Percentiles rank a stretch among this genome's conserved stretches.
phyloP scores from a whole-genome alignment of 2,113 vertebrate genomes.

The Verasper variegatus region DNA sequence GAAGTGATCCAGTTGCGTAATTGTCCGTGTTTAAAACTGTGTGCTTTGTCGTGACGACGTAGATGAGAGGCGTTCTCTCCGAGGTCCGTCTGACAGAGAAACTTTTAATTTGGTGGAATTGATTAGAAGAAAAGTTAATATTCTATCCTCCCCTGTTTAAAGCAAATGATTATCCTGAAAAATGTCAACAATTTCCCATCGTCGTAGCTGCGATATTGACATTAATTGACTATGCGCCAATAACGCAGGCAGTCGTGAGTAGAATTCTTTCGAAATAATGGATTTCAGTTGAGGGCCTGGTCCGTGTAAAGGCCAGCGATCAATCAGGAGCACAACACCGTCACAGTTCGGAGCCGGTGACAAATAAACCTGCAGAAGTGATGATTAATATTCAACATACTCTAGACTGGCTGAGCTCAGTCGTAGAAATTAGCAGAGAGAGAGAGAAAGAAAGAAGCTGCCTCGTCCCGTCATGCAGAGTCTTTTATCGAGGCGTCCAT shows the following conservation, averaged over 20 bases:
- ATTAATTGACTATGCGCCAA: constrained; percentile 14
- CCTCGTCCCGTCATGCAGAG: neutral
- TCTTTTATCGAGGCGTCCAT: constrained; percentile 16
- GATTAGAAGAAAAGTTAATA: neutral
- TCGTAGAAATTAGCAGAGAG: constrained; percentile 22
- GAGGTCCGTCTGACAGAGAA: constrained; percentile 18
- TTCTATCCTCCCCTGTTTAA: neutral
- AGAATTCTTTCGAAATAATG: neutral
- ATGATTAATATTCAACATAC: neutral
- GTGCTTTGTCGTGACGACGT: neutral
- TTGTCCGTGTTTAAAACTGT: constrained; percentile 15
- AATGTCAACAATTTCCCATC: neutral
- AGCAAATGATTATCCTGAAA: constrained; percentile 22
- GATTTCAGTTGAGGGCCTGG: constrained; percentile 1
- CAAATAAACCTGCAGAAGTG: constrained; percentile 20
- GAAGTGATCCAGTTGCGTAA: constrained; percentile 25
- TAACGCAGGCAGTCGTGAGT: constrained; percentile 2
- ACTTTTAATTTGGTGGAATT: neutral
- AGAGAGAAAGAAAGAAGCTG: constrained; percentile 4
- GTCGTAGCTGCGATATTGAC: neutral
- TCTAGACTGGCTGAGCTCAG: constrained; percentile 6
- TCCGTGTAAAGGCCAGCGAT: constrained; percentile 9
- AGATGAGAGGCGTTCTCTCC: neutral
- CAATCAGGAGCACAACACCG: neutral
- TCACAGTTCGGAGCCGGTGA: neutral